A percentile compares a stretch with the other conserved stretches of the same genome.
Conservation (phyloP, 1,140 invertebrate species). For the Cardiocondyla obscurior region DNA sequence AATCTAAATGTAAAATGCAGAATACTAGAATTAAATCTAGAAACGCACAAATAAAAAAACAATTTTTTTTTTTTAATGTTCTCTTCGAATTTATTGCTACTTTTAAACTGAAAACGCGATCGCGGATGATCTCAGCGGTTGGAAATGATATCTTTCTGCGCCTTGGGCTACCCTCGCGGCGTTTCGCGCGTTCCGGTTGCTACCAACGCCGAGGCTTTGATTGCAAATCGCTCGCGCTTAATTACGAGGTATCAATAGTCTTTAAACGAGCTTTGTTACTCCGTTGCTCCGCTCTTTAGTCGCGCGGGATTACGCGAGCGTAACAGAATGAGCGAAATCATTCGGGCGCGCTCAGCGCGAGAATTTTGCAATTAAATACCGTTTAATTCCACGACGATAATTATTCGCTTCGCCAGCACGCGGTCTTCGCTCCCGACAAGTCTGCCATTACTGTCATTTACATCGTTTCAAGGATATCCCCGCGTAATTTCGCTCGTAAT, state of each 20-base stretch:
- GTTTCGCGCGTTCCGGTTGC: neutral
- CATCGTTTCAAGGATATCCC: neutral
- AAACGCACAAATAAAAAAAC: neutral
- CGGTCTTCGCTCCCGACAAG: neutral
- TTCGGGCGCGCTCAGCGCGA: neutral
- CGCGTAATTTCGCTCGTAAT: neutral
- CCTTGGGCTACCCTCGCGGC: neutral
- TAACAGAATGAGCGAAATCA: neutral
- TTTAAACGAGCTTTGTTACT: neutral
- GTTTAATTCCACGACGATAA: conserved; percentile 30
- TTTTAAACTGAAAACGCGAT: neutral
- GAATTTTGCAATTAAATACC: conserved; percentile 49
- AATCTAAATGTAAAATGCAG: no score
- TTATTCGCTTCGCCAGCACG: conserved; percentile 4
- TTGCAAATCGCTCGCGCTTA: neutral
- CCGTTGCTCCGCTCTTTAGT: neutral
- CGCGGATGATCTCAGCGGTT: neutral
- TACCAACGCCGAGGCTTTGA: neutral
- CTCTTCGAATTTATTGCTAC: neutral
- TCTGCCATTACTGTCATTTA: conserved; percentile 27
- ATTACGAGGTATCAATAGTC: neutral
- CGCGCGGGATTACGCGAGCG: neutral
- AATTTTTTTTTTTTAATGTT: neutral
- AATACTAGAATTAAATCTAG: no score
- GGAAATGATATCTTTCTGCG: neutral